Evolutionary conservation across 2,888 invertebrate species (phyloP), one percentile per base, ranked within the genome.

Genomic region (Thumatha senex): DNA sequence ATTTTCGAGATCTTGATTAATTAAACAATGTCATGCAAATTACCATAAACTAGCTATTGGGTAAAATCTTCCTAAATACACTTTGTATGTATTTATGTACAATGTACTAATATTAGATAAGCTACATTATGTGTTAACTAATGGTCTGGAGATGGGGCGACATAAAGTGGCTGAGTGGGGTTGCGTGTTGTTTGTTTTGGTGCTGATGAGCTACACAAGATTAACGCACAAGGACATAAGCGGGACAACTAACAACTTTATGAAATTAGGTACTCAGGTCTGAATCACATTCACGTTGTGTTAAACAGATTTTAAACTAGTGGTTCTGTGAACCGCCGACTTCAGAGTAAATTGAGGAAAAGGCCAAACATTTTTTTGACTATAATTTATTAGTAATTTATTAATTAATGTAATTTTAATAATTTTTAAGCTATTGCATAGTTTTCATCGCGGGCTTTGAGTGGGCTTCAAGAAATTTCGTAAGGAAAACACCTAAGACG

Each of bases 101-200:
- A 10, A 5, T 14, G 15, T 12, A 40, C 29, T n/a, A 12, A n/a
- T 18, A 33, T 34, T 34, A 24, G 11, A 34, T 15, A 29, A 29
- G 29, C 18, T 8, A 15, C 18, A 18, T 47, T 13, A 14, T 35
- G 13, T 47, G 14, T 24, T 14, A 41, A 13, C 24, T 24, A 39
- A 13, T 39, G 43, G 14, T 42, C 39, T 43, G 38, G 38, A 48
- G 24, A 36, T 15, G 35, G 30, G 43, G 38, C 43, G 42, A 43
- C 39, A 39, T 48, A 43, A 39, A 48, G 48, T 38, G 43, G 36
- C 13, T 43, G 43, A 48, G 48, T 48, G 38, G 38, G 31, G 48
- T 43, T 48, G 48, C 33, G 35, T 48, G 39, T 48, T 48, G 48
- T 43, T 48, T 48, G 48, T 48, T 42, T 13, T 43, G 42, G 42